phyloP scores from a whole-genome alignment of 2,113 vertebrate species.

The Rattus norvegicus region DNA sequence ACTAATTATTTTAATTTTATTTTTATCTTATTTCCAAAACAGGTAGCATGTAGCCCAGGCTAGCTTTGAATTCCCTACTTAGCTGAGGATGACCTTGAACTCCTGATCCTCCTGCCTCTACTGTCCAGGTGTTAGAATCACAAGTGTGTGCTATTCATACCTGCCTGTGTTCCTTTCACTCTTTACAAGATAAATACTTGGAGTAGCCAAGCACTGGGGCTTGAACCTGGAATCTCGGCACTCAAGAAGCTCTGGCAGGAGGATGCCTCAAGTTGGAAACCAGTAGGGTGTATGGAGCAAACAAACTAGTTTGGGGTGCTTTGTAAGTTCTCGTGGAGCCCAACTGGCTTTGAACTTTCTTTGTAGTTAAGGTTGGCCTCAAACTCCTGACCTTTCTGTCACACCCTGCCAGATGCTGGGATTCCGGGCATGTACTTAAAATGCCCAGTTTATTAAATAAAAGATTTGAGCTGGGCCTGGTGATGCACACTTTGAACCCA shows the following conservation, averaged over 20 bases:
- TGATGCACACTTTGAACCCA: background rate
- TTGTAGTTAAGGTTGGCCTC: background rate
- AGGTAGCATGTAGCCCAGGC: background rate
- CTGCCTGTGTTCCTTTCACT: background rate
- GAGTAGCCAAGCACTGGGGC: background rate
- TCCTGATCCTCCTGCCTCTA: background rate
- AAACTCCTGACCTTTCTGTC: background rate
- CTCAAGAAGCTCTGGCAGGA: background rate
- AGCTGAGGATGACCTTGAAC: background rate
- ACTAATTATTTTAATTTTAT: background rate
- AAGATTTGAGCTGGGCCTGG: background rate
- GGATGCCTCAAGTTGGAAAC: background rate
- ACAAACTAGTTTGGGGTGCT: background rate
- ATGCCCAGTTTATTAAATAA: background rate
- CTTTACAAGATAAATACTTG: background rate
- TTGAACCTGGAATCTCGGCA: background rate
- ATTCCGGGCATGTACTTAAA: too few relatives aligned
- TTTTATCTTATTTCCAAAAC: background rate
- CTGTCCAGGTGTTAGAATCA: too few relatives aligned
- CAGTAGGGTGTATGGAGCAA: background rate
- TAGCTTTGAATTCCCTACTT: background rate
- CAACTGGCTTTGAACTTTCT: background rate
- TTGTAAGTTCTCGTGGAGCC: background rate
- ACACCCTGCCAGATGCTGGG: background rate
- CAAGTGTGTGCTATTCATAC: background rate